phyloP scores from a whole-genome alignment of 2,113 vertebrate species.

The Peromyscus maniculatus region DNA sequence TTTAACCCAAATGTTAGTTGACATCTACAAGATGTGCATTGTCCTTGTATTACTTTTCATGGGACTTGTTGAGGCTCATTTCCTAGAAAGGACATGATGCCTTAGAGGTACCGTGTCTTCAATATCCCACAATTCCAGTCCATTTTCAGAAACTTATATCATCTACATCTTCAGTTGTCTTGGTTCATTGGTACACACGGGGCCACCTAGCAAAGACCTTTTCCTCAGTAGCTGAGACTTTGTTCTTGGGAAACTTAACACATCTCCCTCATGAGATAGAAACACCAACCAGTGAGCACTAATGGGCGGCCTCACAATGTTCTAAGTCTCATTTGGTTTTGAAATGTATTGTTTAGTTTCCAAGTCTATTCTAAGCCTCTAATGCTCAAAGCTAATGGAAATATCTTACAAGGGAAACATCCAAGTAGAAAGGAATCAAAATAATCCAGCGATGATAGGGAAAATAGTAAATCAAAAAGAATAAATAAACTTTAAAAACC shows the following conservation, averaged over 20 bases:
- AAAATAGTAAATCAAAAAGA: not conserved
- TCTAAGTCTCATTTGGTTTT: not conserved
- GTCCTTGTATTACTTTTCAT: not conserved
- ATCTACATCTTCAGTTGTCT: conserved; percentile 6
- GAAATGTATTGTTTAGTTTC: not conserved
- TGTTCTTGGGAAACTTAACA: not conserved
- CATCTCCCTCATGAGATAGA: not conserved
- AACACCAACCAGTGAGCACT: not conserved
- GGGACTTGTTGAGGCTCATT: conserved; percentile 47
- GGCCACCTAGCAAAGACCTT: not conserved
- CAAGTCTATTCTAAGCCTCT: not conserved
- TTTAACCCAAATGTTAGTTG: conserved; percentile 39
- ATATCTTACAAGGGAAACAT: not conserved
- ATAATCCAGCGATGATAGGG: not conserved
- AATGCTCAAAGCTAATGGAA: not conserved
- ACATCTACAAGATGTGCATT: not conserved
- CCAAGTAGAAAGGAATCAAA: not conserved
- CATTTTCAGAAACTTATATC: conserved; percentile 14
- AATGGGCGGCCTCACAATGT: not conserved
- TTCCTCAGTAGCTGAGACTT: not conserved
- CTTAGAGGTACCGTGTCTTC: conserved; percentile 21
- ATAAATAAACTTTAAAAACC: not conserved
- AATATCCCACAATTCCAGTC: not conserved
- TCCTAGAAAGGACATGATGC: conserved; percentile 33
- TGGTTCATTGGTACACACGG: not conserved